These are phyloP conservation scores for Sinodicranocentrus sp. DNA, from an alignment of 2,888 invertebrate species.

Conservation along the genomic window DNA sequence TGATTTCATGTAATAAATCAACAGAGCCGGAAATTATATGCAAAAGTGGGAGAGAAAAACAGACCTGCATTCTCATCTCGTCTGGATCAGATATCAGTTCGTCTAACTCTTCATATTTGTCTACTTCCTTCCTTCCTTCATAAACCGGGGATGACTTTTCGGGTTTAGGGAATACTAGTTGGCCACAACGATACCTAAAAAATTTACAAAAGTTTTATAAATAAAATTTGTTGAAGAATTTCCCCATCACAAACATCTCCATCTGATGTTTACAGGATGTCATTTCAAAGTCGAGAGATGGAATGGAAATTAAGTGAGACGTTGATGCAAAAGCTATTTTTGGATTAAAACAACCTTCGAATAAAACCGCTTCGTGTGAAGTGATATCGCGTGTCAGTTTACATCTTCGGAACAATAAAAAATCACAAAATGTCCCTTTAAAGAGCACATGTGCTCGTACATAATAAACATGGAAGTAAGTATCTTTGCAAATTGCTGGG, in stretches of 20 bases:
- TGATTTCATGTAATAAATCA: no score
- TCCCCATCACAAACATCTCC: no score
- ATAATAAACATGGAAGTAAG: no score
- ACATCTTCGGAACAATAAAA: slow-evolving; percentile 5
- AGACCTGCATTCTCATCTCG: slow-evolving; percentile 95
- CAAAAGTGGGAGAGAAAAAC: not conserved
- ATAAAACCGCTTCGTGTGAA: not conserved
- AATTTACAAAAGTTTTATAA: not conserved
- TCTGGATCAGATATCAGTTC: slow-evolving; percentile 95
- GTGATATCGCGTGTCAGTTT: not conserved
- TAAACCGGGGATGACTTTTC: slow-evolving; percentile 88
- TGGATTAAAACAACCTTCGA: slow-evolving; percentile 32
- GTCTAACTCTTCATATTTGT: slow-evolving; percentile 87
- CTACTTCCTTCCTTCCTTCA: slow-evolving; percentile 91
- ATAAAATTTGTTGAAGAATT: no score
- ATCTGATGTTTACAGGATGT: no score
- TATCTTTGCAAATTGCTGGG: no score
- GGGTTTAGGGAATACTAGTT: slow-evolving; percentile 87
- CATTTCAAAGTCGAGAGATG: no score
- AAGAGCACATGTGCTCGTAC: no score
- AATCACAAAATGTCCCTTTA: no score
- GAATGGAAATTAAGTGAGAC: no score
- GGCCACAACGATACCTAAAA: slow-evolving; percentile 82
- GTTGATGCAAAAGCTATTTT: slow-evolving; percentile 3
- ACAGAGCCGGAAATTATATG: no score